phyloP scores from a whole-genome alignment of 2,797 vertebrate genomes.

The Margarornis squamiger region DNA sequence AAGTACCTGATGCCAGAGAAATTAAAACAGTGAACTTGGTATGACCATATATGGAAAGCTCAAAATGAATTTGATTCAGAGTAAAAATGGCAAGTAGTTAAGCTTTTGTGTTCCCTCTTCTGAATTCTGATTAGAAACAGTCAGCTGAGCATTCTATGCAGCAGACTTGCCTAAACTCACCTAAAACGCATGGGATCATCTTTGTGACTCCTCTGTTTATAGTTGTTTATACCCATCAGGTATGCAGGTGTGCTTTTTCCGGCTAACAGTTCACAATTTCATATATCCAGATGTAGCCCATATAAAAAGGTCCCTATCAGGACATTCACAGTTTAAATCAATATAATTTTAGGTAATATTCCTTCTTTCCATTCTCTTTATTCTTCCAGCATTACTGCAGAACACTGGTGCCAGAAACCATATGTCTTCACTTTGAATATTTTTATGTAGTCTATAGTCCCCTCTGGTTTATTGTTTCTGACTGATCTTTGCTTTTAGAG shows the following conservation, averaged over 20 bases:
- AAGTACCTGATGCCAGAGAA: background rate
- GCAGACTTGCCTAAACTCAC: background rate
- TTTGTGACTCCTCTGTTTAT: background rate
- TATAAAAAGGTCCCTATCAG: background rate
- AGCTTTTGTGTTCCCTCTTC: background rate
- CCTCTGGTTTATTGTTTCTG: slow-evolving; percentile 50
- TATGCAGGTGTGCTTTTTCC: background rate
- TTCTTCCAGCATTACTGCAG: slow-evolving; percentile 19
- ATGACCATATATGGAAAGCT: background rate
- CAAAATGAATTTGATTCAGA: background rate
- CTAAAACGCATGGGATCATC: background rate
- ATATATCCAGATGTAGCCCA: background rate
- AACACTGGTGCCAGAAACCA: background rate
- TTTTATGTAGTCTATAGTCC: background rate
- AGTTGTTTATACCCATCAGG: background rate
- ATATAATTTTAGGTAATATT: background rate
- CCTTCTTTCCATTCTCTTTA: background rate
- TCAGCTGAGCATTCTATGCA: background rate
- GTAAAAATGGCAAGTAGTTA: background rate
- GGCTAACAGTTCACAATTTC: background rate
- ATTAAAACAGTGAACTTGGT: background rate
- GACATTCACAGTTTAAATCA: background rate
- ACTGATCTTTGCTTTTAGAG: slow-evolving; percentile 51
- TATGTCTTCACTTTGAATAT: slow-evolving; percentile 36
- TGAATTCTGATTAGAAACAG: background rate